A percentile compares a stretch with the other conserved stretches of the same genome.
Conservation (phyloP, 2,888 invertebrate genomes). For the Timema podura region DNA sequence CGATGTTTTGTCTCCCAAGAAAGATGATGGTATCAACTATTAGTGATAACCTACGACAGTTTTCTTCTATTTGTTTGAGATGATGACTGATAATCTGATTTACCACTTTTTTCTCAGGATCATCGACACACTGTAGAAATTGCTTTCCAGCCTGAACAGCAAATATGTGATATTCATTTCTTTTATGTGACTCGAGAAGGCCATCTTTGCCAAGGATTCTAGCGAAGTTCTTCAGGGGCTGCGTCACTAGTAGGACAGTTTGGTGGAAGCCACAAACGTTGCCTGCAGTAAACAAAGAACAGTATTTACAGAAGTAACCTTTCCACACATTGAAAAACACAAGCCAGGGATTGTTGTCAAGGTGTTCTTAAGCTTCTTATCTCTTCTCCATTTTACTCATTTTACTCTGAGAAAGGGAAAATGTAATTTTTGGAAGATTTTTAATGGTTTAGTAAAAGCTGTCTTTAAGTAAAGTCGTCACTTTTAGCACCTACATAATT, state of each 20-base stretch:
- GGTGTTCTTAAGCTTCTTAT: slow-evolving; percentile 10
- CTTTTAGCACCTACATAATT: slow-evolving; percentile 12
- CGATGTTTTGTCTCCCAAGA: slow-evolving; percentile 16
- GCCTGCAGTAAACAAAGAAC: slow-evolving; percentile 5
- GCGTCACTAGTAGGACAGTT: slow-evolving; percentile 12
- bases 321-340: neutral
- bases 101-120: slow-evolving; percentile 16
- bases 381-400: slow-evolving; percentile 16
- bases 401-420: slow-evolving; percentile 16
- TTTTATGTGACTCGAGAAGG: slow-evolving; percentile 11
- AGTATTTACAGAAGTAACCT: neutral
- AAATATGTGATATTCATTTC: slow-evolving; percentile 17
- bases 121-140: neutral
- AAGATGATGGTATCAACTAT: slow-evolving; percentile 13
- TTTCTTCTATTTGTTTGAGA: slow-evolving; percentile 16
- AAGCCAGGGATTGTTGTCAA: slow-evolving; percentile 14
- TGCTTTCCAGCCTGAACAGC: slow-evolving; percentile 12
- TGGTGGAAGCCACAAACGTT: neutral
- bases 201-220: slow-evolving; percentile 18
- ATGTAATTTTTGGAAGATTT: neutral
- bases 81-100: slow-evolving; percentile 10
- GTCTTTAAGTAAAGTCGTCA: slow-evolving; percentile 20
- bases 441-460: slow-evolving; percentile 18
- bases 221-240: neutral
- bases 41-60: neutral